Percentiles rank a stretch among this genome's conserved stretches.
Evolutionary conservation across 2,797 vertebrate genomes (phyloP).

Genomic region (Tokudaia tokunoshimensis): DNA sequence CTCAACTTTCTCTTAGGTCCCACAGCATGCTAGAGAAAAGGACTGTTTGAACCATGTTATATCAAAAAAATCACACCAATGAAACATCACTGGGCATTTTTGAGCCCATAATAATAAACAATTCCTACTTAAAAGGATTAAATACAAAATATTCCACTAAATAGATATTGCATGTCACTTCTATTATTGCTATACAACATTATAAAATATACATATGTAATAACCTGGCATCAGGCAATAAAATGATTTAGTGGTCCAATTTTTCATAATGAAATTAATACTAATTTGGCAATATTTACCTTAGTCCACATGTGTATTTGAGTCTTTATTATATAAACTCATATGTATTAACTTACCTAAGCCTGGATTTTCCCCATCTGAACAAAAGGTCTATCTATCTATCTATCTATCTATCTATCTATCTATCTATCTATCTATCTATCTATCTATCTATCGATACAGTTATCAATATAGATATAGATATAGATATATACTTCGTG

Average conservation of each 20-base stretch:
- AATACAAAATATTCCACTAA: not conserved
- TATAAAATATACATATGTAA: not conserved
- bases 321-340: not conserved
- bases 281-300: not conserved
- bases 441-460: too few relatives aligned
- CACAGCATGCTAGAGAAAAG: constrained; percentile 49
- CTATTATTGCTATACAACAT: not conserved
- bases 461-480: too few relatives aligned
- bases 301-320: not conserved
- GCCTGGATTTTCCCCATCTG: not conserved
- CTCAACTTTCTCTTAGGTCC: constrained; percentile 67
- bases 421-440: too few relatives aligned
- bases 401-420: too few relatives aligned
- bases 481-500: too few relatives aligned
- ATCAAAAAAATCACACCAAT: constrained; percentile 64
- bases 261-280: constrained; percentile 38
- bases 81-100: constrained; percentile 62
- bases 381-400: not conserved
- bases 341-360: not conserved
- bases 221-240: not conserved
- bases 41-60: constrained; percentile 51
- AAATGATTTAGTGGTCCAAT: not conserved
- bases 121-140: constrained; percentile 27
- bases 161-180: constrained; percentile 4
- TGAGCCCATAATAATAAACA: constrained; percentile 44